Base-by-base conservation (phyloP, 2,113 vertebrate species). In the Aviceda subcristata region DNA sequence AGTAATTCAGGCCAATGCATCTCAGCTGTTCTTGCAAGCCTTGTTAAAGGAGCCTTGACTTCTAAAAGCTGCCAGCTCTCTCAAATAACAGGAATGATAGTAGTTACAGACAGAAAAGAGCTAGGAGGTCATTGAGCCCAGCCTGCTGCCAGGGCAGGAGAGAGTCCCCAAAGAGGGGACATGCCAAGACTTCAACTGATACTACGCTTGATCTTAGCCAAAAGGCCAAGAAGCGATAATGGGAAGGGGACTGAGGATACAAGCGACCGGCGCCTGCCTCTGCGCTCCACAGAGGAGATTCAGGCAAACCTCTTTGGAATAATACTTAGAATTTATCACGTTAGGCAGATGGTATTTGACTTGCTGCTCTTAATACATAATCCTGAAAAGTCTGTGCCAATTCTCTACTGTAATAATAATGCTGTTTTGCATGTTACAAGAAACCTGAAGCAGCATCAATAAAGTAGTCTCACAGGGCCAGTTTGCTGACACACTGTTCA, bases 291-390 rank as follows among this genome's bases (percentile, higher is more conserved):
- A 64, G n/a, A 90, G 63, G 75, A 94, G 63, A 71, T 29, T 38
- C 51, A 77, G 30, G 53, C 64, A 95, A 94, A 81, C 71, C 62
- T 94, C 90, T 90, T 50, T 86, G 75, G 74, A 80, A 83, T 71
- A 86, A 67, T 39, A 69, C 82, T 90, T 45, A 34, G 53, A 86
- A 77, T 82, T 90, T 86, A 86, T 86, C 88, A 77, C 4, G 2
- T 92, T 79, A 80, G 34, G 63, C 59, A 92, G 92, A 92, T 84
- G 86, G 88, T 69, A 67, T 95, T 95, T 95, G 85, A 90, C 82
- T 92, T 83, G 67, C 92, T 85, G 68, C 39, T 94, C 75, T 93
- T 83, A 76, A 77, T 59, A 67, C 30, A 32, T 77, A 92, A 88
- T 84, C 72, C 92, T 94, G 92, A 83, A 95, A 93, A 82, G 93